phyloP scores from a whole-genome alignment of 37 sponge, comb jelly and placozoan genomes.

The Ianthella basta region DNA sequence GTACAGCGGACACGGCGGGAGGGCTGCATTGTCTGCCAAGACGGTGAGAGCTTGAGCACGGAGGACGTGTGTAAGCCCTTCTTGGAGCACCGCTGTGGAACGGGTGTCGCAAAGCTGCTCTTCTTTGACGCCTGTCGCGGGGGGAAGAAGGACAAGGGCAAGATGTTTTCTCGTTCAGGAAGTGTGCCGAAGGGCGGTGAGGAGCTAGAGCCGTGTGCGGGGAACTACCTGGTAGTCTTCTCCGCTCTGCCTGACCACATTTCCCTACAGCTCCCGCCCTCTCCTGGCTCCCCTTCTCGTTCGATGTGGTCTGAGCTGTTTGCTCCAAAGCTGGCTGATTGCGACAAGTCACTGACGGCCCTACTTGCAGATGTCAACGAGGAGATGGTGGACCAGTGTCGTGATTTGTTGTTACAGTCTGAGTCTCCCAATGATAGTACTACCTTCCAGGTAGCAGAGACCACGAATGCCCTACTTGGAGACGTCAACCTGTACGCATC shows the following conservation, averaged over 20 bases:
- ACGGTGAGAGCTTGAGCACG: background rate
- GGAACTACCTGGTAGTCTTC: slow-evolving; percentile 42
- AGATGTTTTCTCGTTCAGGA: background rate
- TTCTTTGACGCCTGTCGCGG: slow-evolving; percentile 18
- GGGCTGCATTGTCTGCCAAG: background rate
- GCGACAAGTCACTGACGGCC: background rate
- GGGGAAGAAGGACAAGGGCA: background rate
- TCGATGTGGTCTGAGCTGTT: background rate
- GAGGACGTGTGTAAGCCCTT: background rate
- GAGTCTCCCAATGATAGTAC: too few relatives aligned
- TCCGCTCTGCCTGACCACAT: slow-evolving; percentile 45
- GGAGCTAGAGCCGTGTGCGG: slow-evolving; percentile 30
- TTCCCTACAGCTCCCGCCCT: slow-evolving; percentile 7
- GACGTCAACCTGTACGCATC: background rate
- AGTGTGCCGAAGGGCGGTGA: background rate
- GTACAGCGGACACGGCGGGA: slow-evolving; percentile 8
- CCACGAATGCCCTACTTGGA: background rate
- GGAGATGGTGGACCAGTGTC: background rate
- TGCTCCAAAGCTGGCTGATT: background rate
- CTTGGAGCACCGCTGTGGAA: background rate
- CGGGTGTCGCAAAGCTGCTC: background rate
- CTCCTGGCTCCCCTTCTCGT: background rate
- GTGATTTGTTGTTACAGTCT: too few relatives aligned
- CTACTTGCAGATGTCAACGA: background rate
- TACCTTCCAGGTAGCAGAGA: background rate